Evolutionary conservation across 2,797 vertebrate species (phyloP).

Genomic region (Ibycter americanus): DNA sequence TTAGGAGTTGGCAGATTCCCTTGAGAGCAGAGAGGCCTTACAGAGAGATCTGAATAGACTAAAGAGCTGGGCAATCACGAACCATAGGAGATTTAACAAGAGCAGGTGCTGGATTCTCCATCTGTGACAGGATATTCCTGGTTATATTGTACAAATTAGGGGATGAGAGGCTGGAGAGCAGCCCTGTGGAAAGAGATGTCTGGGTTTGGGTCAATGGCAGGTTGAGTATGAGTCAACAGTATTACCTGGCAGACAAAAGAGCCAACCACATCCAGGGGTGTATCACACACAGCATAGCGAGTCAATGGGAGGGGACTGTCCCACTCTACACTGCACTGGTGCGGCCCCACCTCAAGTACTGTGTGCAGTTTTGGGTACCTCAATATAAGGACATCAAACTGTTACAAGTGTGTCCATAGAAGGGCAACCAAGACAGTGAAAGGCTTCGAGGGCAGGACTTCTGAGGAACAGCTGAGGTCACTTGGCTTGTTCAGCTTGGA

Average conservation of each 20-base stretch:
- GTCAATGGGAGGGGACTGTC: background rate
- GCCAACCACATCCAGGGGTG: background rate
- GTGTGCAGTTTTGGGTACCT: too few species aligned
- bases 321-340: background rate
- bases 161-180: background rate
- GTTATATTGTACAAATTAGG: accelerated
- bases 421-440: too few species aligned
- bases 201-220: background rate
- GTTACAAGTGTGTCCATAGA: too few species aligned
- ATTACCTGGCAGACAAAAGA: background rate
- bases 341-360: background rate
- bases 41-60: background rate
- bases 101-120: background rate
- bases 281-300: background rate
- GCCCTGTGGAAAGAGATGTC: background rate
- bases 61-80: too few species aligned
- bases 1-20: background rate
- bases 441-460: too few species aligned
- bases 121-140: background rate
- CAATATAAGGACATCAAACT: too few species aligned
- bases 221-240: background rate
- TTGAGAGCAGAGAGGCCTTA: background rate
- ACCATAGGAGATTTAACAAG: too few species aligned
- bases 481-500: too few species aligned
- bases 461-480: too few species aligned